Evolutionary conservation across 1,140 invertebrate genomes (phyloP), one percentile per base, ranked within the genome.

Genomic region (Nymphalis io): DNA sequence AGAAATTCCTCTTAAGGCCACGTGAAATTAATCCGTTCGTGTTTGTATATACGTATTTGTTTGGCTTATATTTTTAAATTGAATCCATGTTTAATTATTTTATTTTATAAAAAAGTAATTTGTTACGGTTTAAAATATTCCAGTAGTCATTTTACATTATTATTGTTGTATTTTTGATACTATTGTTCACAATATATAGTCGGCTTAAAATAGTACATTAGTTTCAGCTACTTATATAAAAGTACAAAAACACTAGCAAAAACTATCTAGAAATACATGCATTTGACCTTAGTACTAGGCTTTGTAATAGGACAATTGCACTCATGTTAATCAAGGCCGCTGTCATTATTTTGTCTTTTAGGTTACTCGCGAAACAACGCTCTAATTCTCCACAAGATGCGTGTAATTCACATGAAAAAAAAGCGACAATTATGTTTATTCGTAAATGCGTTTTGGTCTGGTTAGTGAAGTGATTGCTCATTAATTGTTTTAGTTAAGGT

Each of bases 291-390:
- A 64, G 15, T 21, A 39, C 38, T 42, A 38, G 61, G 46, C 48
- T 63, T 39, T 38, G 51, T 27, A 55, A 51, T 51, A 20, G 20
- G 51, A 55, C 48, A 53, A 39, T 64, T 64, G 62, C 62, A 64
- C 51, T 64, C 48, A 64, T 39, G 51, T 15, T 62, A 69, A 69
- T 69, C 67, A 69, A 69, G 60, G 67, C 53, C 67, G 60, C 67
- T 13, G 57, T 62, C 60, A 69, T 69, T 69, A 69, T 69, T 42
- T 62, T 69, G 67, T 69, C 67, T 69, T 68, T 69, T 69, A 69
- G 67, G 67, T 69, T 58, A 57, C 40, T 61, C 20, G 27, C 33
- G 20, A 13, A 60, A 60, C 66, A 68, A 61, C 67, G 60, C 60
- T 69, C 67, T 69, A 62, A 62, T 69, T 69, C 67, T 57, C 40